Evolutionary conservation across 2,888 invertebrate species (phyloP), one percentile per base, ranked within the genome.

Genomic region (Amblyteles armatorius): DNA sequence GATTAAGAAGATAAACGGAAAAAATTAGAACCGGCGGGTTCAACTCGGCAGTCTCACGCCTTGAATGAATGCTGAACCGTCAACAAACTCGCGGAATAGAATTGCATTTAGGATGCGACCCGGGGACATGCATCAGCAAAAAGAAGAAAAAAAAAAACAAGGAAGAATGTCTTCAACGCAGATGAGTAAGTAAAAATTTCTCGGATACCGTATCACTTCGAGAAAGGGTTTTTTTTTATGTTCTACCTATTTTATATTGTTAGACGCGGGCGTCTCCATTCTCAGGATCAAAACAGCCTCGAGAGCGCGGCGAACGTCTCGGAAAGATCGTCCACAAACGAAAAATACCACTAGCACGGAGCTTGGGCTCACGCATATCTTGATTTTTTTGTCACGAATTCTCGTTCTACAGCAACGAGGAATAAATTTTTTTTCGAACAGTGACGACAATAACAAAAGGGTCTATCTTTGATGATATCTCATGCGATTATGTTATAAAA

Each of bases 381-480:
- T 71, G 22, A 77, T 71, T 63, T 63, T 55, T 48, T 50, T 36
- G 22, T 33, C 22, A 48, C 52, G 71, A 68, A 50, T 36, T 63
- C 65, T 50, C 40, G 55, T 80, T 67, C 60, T 76, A 65, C 65
- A 69, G 74, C 73, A 67, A 65, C 68, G 77, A 78, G 77, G 22
- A 26, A 80, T 68, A 73, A 65, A 60, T 52, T 72, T 74, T 57
- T 40, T 72, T 63, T 74, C n/a, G 40, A 19, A 88, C 88, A 89
- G 89, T 89, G 88, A 88, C 84, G 86, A 84, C 87, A 91, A 44
- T 72, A 69, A 88, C 90, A 91, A 91, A 92, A 91, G 90, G 91
- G 91, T 90, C 91, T 87, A 89, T 90, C 90, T 88, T 74, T 65
- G 72, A 83, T 69, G 73, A 63, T 33, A 76, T 63, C 57, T 26